Evolutionary conservation across 2,113 vertebrate species (phyloP), one percentile per base, ranked within the genome.

Genomic region (Garra rufa): DNA sequence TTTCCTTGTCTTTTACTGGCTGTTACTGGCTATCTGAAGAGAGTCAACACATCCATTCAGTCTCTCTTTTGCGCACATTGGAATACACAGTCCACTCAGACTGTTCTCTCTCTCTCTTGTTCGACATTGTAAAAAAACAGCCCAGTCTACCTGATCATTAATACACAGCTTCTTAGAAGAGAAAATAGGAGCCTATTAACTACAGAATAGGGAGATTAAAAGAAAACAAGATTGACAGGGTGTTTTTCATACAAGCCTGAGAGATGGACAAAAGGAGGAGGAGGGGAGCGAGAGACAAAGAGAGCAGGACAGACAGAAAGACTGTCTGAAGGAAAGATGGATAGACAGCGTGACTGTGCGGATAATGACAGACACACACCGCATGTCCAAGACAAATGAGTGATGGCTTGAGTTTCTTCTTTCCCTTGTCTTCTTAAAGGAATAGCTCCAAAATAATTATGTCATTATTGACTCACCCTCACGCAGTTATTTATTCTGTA

Each of bases 331-430:
- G n/a, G 48, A 83, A 41, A 69, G 48, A 55, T 61, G 63, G 80
- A 73, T 26, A 38, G 76, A 91, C 41, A 91, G 90, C 87, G 88
- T 90, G 92, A 89, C 50, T 21, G n/a, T 30, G 24, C 44, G 6
- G 11, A 30, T 1, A 9, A 57, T 85, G 38, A 75, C 17, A 80
- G 6, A 28, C 61, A 14, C 55, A 11, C 50, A 76, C 15, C 1
- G 3, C 28, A 67, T 15, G 17, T 10, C 38, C 28, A 86, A 83
- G 17, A 65, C 48, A n/a, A 63, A 84, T 43, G 70, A 48, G 1
- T 6, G n/a, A 63, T 14, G 48, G 41, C 15, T 24, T n/a, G 28
- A 21, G n/a, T 44, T 13, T n/a, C 34, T 38, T 69, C 38, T 80
- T 21, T 28, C 41, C 28, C n/a, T 44, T 21, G 7, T 4, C 1